Base-by-base conservation (phyloP, 2,113 vertebrate species). In the Nestor notabilis region DNA sequence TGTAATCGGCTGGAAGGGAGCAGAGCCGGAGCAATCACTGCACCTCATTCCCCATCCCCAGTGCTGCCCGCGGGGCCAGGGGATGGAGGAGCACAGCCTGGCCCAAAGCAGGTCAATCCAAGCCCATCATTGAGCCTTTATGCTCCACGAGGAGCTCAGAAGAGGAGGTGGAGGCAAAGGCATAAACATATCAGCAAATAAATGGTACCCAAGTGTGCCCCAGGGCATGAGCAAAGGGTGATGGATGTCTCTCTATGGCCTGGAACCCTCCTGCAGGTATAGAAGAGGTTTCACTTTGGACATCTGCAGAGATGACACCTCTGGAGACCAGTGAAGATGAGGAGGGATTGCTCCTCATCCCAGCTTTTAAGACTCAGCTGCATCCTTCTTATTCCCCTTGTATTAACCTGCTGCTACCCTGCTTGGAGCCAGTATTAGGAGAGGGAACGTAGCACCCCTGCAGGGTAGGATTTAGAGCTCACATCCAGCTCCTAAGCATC, bases 1-100 rank as follows among this genome's bases (percentile, higher is more conserved):
- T 83, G 80, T 95, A 97, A 97, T 96, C 60, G 94, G 0, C 83
- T 92, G 93, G 97, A 97, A 96, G 83, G 0, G 80, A 90, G 47
- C 83, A 87, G 85, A 83, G 92, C 13, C 1, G 0, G 75, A 91
- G 90, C 16, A 43, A 83, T 50, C n/a, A 1, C 49, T 0, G 2
- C 68, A 78, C 74, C 87, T 69, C 70, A 3, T 9, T 65, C 46
- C 50, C 80, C 69, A 89, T 44, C 91, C 10, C 0, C 3, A 15
- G 23, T 11, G 3, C 24, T 47, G 83, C 89, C 80, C 0, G 2
- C 1, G 0, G 83, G 79, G 83, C 33, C 55, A 20, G 65, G 61
- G 89, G 55, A 35, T 24, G 53, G 43, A 87, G 77, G 16, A 87
- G 69, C 83, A 16, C 13, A 0, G 0, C 27, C 76, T 29, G 69